phyloP scores from a whole-genome alignment of 2,888 invertebrate genomes.

The Ptychoptera albimana region DNA sequence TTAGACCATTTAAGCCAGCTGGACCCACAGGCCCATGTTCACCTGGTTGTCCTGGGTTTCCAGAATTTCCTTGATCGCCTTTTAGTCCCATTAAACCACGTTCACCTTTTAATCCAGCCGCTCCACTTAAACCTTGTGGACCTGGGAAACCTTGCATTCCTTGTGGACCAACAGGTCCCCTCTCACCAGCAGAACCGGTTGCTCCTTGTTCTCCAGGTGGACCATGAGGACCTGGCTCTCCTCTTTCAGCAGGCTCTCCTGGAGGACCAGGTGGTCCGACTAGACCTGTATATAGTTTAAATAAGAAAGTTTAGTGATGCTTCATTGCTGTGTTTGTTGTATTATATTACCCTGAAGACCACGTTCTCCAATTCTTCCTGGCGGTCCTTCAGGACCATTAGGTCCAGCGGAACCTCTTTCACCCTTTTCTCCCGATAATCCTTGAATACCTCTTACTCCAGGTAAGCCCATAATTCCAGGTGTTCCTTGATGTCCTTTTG shows the following conservation, averaged over 20 bases:
- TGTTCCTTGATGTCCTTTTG: conserved; percentile 61
- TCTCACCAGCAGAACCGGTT: conserved; percentile 55
- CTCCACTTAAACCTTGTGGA: conserved; percentile 48
- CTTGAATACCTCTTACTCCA: conserved; percentile 51
- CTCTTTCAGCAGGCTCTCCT: conserved; percentile 67
- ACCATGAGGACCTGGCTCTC: conserved; percentile 59
- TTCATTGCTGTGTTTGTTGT: no score
- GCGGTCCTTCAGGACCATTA: conserved; percentile 55
- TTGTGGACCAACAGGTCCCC: conserved; percentile 53
- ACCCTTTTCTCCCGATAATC: conserved; percentile 45
- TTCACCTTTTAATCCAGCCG: conserved; percentile 57
- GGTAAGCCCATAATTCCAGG: conserved; percentile 67
- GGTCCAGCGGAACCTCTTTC: conserved; percentile 47
- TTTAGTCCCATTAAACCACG: conserved; percentile 53
- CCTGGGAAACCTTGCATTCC: conserved; percentile 56
- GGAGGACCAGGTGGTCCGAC: conserved; percentile 59
- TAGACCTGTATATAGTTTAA: conserved; percentile 39
- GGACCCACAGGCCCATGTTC: conserved; percentile 35
- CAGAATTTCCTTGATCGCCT: conserved; percentile 56
- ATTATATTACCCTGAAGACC: conserved; percentile 36
- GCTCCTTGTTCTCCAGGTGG: conserved; percentile 54
- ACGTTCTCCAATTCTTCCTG: conserved; percentile 55
- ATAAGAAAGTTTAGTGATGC: no score
- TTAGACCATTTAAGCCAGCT: conserved; percentile 46
- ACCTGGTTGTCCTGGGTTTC: conserved; percentile 38